Conservation (phyloP, 2,888 invertebrate species). For the Callimorpha dominula region DNA sequence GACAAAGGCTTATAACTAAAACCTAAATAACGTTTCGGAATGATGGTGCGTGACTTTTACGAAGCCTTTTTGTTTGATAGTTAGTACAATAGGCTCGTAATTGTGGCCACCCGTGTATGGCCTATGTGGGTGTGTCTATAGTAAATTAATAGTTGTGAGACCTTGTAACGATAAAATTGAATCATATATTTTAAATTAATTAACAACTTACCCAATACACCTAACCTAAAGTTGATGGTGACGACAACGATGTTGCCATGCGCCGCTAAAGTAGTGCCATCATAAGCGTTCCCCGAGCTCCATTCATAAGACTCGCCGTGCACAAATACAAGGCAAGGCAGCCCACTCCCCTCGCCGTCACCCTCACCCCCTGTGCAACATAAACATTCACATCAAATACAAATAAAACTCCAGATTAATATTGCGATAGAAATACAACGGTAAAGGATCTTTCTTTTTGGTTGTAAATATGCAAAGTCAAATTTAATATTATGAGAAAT, state of each 20-base stretch:
- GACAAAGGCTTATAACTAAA: no score
- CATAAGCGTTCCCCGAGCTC: constrained; percentile 99
- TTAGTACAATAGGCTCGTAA: no score
- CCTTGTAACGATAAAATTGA: not conserved
- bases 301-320: constrained; percentile 99
- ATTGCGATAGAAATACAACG: constrained; percentile 16
- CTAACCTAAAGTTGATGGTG: constrained; percentile 96
- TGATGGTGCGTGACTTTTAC: no score
- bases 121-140: not conserved
- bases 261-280: constrained; percentile 97
- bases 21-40: no score
- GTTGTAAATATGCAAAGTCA: constrained; percentile 23
- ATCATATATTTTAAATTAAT: not conserved
- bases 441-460: constrained; percentile 7
- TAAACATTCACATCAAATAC: constrained; percentile 15
- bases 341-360: constrained; percentile 82
- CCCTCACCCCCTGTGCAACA: constrained; percentile 65
- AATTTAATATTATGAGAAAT: constrained; percentile 14
- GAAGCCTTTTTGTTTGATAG: no score
- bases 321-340: constrained; percentile 95
- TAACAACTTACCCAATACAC: constrained; percentile 91
- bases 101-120: no score
- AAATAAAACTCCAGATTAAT: constrained; percentile 29
- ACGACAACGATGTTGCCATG: constrained; percentile 96
- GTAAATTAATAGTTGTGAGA: not conserved